Evolutionary conservation across 2,888 invertebrate species (phyloP), one percentile per base, ranked within the genome.

Genomic region (Eupithecia centaureata): DNA sequence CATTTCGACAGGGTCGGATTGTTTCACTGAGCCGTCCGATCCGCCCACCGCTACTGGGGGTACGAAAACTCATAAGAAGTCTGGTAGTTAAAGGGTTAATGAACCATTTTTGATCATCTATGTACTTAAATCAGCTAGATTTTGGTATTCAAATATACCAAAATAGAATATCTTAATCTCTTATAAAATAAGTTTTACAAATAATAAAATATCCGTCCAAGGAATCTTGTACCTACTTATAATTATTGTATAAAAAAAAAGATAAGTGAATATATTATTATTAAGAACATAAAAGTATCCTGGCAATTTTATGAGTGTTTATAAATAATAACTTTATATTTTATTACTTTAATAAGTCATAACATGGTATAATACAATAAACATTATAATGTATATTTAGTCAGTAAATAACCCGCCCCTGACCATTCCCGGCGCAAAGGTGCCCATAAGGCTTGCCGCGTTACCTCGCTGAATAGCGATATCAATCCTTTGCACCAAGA

Each of bases 161-260:
- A 10, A 32, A 2, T 38, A 38, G n/a, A 38, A 38, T 38, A 38
- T 38, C 5, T 38, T 12, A 51, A 51, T 12, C 13, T 51, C 25
- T 51, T 51, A 51, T 22, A 25, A 25, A 52, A 27, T 52, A 52
- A 52, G 52, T 27, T 27, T 27, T 27, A 52, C 5, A 52, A 51
- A 25, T 52, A 10, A 52, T 27, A 5, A 52, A 15, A 27, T 27
- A 57, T 57, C 57, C 57, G 57, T 57, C 57, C 57, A 57, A 33
- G 47, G 8, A 18, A 10, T 12, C 22, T 22, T 47, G 4, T 42
- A 42, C 38, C 8, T 42, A 42, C 47, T 47, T 10, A 22, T 47
- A 12, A 47, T 22, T 22, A 47, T 47, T 47, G 18, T 47, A 47
- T 47, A 12, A 3, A 47, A 22, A 47, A 47, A 18, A 10, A 18